Conservation (phyloP, 2,888 invertebrate species). For the Dasysyrphus tricinctus region DNA sequence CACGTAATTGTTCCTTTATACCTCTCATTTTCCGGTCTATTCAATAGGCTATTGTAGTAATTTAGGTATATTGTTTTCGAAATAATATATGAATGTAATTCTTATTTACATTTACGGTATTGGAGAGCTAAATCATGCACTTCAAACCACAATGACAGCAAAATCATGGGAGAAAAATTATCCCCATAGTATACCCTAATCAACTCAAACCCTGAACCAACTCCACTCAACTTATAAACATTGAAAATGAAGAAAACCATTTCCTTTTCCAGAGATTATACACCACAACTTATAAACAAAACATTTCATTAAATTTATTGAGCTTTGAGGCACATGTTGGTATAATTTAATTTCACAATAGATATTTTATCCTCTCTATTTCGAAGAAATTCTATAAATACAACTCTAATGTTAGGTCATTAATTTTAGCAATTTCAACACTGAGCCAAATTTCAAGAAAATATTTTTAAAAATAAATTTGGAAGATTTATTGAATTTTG, state of each 20-base stretch:
- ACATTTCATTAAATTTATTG: constrained; percentile 9
- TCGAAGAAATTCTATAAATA: background rate
- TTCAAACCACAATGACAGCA: background rate
- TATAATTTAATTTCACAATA: background rate
- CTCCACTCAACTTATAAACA: background rate
- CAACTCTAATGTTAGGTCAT: background rate
- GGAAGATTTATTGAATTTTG: too few species aligned
- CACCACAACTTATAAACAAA: constrained; percentile 1
- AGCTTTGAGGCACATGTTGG: background rate
- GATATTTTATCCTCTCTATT: background rate
- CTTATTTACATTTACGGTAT: background rate
- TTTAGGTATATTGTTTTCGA: constrained; percentile 6
- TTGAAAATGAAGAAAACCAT: background rate
- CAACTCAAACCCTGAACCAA: background rate
- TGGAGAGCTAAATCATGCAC: background rate
- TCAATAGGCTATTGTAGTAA: background rate
- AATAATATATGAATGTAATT: background rate
- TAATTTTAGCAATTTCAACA: background rate
- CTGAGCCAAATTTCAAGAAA: background rate
- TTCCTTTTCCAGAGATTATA: background rate
- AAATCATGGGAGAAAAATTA: background rate
- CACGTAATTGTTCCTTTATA: too few species aligned
- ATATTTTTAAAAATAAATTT: too few species aligned
- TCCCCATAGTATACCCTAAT: background rate
- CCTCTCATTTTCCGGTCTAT: too few species aligned